phyloP scores from a whole-genome alignment of 2,113 vertebrate species.

The Gopherus evgoodei region DNA sequence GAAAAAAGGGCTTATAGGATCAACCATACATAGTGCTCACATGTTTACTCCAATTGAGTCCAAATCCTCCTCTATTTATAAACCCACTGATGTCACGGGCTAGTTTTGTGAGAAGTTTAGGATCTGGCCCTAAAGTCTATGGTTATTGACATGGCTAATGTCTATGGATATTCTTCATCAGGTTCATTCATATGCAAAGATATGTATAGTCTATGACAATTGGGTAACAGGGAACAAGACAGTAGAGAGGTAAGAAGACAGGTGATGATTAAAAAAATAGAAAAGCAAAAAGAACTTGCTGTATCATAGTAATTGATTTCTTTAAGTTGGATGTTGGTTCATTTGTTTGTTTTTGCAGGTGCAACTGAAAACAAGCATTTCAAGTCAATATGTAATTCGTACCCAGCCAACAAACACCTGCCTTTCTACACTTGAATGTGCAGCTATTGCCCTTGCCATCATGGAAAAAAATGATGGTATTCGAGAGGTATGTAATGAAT shows the following conservation, averaged over 20 bases:
- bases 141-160: not conserved
- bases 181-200: not conserved
- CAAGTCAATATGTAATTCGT: constrained; percentile 97
- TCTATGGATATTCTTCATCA: accelerated
- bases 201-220: not conserved
- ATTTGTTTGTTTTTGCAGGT: constrained; percentile 81
- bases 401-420: constrained; percentile 95
- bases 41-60: not conserved
- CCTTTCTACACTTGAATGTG: constrained; percentile 96
- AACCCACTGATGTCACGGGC: not conserved
- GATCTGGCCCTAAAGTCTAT: not conserved
- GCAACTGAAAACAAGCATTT: constrained; percentile 88
- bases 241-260: not conserved
- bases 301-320: not conserved
- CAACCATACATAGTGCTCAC: not conserved
- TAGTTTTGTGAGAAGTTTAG: not conserved
- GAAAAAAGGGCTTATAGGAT: not conserved
- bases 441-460: constrained; percentile 89
- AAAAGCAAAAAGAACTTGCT: not conserved
- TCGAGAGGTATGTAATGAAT: constrained; percentile 85
- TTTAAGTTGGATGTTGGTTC: not conserved
- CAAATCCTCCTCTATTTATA: not conserved
- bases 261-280: not conserved
- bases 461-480: constrained; percentile 90
- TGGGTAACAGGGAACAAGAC: not conserved